A percentile compares a stretch with the other conserved stretches of the same genome.
Evolutionary conservation across 92 coral and sea anemone species (phyloP).

Genomic region (Micromussa lordhowensis): DNA sequence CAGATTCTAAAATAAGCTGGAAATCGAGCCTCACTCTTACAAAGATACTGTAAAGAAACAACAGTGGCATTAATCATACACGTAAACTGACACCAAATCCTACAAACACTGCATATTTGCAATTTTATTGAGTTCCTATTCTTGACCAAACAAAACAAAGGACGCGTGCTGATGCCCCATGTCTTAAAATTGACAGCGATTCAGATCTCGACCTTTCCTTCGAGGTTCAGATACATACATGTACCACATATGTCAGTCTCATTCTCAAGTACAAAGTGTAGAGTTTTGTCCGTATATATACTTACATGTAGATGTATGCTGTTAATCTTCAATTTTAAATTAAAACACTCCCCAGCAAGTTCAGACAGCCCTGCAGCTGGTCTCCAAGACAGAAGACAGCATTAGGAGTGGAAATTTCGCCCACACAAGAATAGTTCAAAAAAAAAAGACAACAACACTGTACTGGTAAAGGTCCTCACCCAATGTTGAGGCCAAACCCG

Average conservation of each 20-base stretch:
- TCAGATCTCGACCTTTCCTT: background rate
- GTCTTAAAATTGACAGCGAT: background rate
- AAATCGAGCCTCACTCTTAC: too few relatives aligned
- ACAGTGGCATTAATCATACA: too few relatives aligned
- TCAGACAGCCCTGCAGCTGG: background rate
- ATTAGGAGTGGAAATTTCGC: background rate
- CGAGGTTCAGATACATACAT: background rate
- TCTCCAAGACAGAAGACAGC: background rate
- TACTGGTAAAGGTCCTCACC: conserved; percentile 28
- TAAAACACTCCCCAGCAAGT: background rate
- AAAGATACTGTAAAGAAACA: too few relatives aligned
- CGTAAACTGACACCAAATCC: background rate
- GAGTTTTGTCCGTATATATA: background rate
- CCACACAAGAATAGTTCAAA: background rate
- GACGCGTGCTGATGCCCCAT: background rate
- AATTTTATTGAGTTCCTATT: background rate
- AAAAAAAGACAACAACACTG: background rate
- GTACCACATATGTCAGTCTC: background rate
- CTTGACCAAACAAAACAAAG: background rate
- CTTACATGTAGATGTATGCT: background rate
- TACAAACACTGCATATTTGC: background rate
- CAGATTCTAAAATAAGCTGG: too few relatives aligned
- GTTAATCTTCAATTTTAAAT: background rate
- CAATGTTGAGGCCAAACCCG: conserved; percentile 95
- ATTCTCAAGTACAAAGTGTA: background rate